phyloP scores from a whole-genome alignment of 2,113 vertebrate species.

The Promerops cafer region DNA sequence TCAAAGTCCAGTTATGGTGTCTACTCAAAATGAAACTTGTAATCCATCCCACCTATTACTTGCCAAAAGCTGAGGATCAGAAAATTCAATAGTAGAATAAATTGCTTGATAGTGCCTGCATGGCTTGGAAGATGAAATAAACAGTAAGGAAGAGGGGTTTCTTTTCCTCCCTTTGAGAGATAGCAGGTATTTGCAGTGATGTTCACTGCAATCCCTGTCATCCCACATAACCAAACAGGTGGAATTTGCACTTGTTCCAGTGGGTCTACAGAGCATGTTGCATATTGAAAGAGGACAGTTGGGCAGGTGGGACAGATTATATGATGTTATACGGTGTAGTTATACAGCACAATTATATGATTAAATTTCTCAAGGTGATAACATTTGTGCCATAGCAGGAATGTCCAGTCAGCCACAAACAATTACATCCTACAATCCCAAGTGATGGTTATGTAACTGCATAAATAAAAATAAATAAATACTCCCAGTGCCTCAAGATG shows the following conservation, averaged over 20 bases:
- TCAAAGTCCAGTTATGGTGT: constrained; percentile 2
- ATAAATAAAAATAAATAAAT: not conserved
- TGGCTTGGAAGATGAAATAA: not conserved
- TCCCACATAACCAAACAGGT: not conserved
- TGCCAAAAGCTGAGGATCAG: constrained; percentile 18
- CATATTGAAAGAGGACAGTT: not conserved
- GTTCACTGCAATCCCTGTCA: not conserved
- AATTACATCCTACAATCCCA: not conserved
- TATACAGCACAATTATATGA: not conserved
- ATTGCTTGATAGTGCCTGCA: not conserved
- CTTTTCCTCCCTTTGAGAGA: not conserved
- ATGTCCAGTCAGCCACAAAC: not conserved
- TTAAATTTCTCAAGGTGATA: not conserved
- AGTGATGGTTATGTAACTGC: not conserved
- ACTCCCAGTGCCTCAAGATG: not conserved
- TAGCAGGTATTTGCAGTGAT: not conserved
- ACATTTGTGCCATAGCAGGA: not conserved
- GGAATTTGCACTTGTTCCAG: not conserved
- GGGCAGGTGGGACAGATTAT: not conserved
- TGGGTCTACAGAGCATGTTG: not conserved
- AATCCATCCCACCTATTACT: constrained; percentile 1
- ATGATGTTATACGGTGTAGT: not conserved
- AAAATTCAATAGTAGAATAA: not conserved
- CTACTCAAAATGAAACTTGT: constrained; percentile 13
- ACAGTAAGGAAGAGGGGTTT: not conserved